phyloP scores from a whole-genome alignment of 2,888 invertebrate genomes.

The Trichogramma evanescens region DNA sequence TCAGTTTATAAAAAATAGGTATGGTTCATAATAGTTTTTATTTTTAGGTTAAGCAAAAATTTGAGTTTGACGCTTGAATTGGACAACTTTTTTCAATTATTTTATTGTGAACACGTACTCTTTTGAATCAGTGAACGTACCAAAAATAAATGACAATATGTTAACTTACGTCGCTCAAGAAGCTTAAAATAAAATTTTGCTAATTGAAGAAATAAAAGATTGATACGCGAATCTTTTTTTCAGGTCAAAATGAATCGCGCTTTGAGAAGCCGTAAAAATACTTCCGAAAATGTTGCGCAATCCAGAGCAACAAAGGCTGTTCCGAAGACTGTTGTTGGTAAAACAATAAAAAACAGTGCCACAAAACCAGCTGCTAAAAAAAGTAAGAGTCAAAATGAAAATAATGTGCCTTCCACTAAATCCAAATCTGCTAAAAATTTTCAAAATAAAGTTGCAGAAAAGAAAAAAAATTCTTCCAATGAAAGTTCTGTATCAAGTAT shows the following conservation, averaged over 20 bases:
- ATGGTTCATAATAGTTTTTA: too few species aligned
- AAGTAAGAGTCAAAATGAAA: slow-evolving; percentile 4
- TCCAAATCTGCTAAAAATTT: neutral
- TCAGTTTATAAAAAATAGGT: too few species aligned
- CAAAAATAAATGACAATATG: too few species aligned
- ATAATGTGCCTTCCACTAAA: slow-evolving; percentile 1
- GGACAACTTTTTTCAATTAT: too few species aligned
- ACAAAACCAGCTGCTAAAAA: slow-evolving; percentile 2
- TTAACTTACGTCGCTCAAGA: too few species aligned
- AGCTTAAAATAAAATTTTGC: too few species aligned
- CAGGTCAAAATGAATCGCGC: neutral
- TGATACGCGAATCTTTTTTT: too few species aligned
- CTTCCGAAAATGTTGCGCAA: neutral
- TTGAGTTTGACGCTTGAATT: too few species aligned
- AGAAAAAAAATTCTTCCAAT: neutral
- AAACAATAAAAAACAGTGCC: neutral
- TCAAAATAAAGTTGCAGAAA: neutral
- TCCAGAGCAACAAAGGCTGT: neutral
- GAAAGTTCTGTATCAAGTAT: neutral
- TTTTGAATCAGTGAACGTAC: too few species aligned
- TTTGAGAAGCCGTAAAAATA: neutral
- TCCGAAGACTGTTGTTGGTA: neutral
- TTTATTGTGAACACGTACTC: too few species aligned
- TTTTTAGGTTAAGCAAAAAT: too few species aligned
- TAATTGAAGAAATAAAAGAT: too few species aligned